Evolutionary conservation across 2,113 vertebrate species (phyloP).

Genomic region (Tor tambroides): DNA sequence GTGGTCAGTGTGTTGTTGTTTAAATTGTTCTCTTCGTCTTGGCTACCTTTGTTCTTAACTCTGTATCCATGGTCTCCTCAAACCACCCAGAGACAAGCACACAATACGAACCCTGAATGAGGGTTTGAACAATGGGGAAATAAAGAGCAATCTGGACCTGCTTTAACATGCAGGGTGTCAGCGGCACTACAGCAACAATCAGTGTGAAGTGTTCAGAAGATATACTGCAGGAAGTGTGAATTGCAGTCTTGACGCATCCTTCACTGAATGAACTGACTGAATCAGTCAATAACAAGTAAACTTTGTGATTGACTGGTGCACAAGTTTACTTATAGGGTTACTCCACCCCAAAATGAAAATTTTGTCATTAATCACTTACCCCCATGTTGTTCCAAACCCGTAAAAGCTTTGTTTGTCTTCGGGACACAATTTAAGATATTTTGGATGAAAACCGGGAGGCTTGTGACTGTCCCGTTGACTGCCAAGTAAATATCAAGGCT

Average conservation of each 20-base stretch:
- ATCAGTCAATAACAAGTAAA: not conserved
- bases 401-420: too few relatives aligned
- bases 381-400: too few relatives aligned
- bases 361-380: too few relatives aligned
- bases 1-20: conserved; percentile 16
- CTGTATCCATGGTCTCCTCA: conserved; percentile 47
- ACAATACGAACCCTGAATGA: conserved; percentile 10
- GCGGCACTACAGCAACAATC: not conserved
- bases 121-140: conserved; percentile 28
- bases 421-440: too few relatives aligned
- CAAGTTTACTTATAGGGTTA: not conserved
- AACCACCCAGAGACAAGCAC: conserved; percentile 31
- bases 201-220: not conserved
- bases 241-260: not conserved
- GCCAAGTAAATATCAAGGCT: too few relatives aligned
- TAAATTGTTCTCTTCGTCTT: conserved; percentile 33
- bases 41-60: conserved; percentile 57
- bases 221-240: conserved; percentile 11
- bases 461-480: too few relatives aligned
- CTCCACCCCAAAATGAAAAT: too few relatives aligned
- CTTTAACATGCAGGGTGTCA: conserved; percentile 9
- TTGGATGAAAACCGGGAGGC: too few relatives aligned
- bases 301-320: not conserved
- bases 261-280: not conserved
- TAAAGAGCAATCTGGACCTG: conserved; percentile 10